Base-by-base conservation (phyloP, 2,797 vertebrate genomes). In the Notolabrus celidotus region DNA sequence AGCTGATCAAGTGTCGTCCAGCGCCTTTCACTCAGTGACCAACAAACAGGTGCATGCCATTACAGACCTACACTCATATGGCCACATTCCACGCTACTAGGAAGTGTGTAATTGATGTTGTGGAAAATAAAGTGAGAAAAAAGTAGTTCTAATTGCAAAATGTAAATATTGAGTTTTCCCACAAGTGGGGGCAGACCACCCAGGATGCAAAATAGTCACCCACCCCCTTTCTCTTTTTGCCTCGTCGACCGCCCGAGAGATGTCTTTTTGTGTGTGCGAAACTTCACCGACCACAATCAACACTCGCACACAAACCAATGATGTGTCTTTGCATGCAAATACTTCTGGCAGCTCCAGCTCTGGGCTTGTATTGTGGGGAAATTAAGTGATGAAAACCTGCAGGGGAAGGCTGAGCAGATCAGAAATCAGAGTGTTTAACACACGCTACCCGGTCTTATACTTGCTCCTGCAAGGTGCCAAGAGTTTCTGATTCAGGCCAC, bases 151-250 rank as follows among this genome's bases (percentile, higher is more conserved):
- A 94, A 94, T 94, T 94, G 92, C 93, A 94, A 95, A 94, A 95
- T 94, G 94, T 95, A 95, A 95, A 95, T 95, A 95, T 95, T 95
- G 93, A 92, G 92, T 94, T 94, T 95, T 95, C 94, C 94, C 94
- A 95, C 94, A 94, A 95, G 93, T 83, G 89, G 92, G 93, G 92
- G 91, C 85, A 92, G 94, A 95, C 94, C 94, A 95, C 94, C 94
- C 94, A 95, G 93, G 93, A 94, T 94, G 94, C 92, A 93, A 94
- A 94, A 93, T 80, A 92, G 88, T 91, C 89, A 90, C 92, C 86
- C 85, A 87, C 87, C 90, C 86, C 89, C 86, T 88, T 83, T 86
- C 77, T 79, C 79, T 88, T 85, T 85, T 87, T 83, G 84, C 90
- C 86, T 91, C 83, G 88, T 90, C 87, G 85, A 85, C 81, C 76